Percentiles rank a stretch among this genome's conserved stretches.
Conservation (phyloP, 2,113 vertebrate genomes). For the Brevimyrus niger region DNA sequence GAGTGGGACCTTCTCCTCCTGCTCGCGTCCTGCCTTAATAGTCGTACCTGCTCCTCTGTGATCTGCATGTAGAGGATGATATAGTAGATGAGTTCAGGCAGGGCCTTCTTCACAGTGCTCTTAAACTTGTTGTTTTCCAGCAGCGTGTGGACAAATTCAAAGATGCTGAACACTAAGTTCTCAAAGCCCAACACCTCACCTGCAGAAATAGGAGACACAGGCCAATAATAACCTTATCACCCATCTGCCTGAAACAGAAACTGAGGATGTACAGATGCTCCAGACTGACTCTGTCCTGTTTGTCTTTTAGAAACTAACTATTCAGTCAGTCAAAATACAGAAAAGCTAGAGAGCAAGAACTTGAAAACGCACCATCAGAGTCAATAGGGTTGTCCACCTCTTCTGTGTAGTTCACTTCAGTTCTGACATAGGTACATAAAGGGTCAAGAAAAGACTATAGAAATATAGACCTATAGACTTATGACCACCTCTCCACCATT, state of each 20-base stretch:
- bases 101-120: constrained; percentile 90
- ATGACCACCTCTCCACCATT: background rate
- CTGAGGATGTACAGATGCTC: background rate
- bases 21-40: background rate
- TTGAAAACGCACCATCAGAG: constrained; percentile 76
- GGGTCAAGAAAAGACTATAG: constrained; percentile 54
- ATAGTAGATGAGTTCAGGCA: constrained; percentile 96
- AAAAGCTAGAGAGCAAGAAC: background rate
- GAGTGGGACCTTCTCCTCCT: background rate
- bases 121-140: constrained; percentile 96
- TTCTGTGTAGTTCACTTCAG: constrained; percentile 96
- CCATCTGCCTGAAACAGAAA: background rate
- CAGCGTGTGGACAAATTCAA: constrained; percentile 95
- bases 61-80: constrained; percentile 98
- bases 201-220: constrained; percentile 34
- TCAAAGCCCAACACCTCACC: constrained; percentile 97
- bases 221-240: background rate
- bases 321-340: background rate
- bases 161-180: constrained; percentile 96
- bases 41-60: constrained; percentile 80
- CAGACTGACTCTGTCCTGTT: background rate
- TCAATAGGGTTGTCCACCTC: constrained; percentile 94
- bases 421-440: constrained; percentile 85
- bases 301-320: background rate
- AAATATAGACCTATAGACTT: background rate